Base-by-base conservation (phyloP, 2,113 vertebrate species). In the Camarhynchus parvulus region DNA sequence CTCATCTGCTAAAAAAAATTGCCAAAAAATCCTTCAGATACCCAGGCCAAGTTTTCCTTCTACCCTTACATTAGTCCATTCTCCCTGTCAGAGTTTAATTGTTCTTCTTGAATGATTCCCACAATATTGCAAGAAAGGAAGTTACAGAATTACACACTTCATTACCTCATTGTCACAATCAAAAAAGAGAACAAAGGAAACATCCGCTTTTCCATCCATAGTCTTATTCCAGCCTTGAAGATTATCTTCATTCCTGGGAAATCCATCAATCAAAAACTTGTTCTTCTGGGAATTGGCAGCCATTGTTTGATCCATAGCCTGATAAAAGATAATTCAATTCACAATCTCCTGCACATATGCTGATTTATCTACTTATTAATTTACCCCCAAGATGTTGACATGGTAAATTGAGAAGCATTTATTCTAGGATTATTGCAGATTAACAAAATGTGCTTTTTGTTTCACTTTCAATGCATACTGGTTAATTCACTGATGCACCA, bases 141-240 rank as follows among this genome's bases (percentile, higher is more conserved):
- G 41, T 61, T 64, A 66, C 17, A 96, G 53, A 69, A 58, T 55
- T 85, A 82, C 30, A 92, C 39, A 92, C 59, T 91, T 96, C 87
- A 94, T 98, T 97, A 99, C 99, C 98, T 99, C 98, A 89, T 99
- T 99, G 97, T 98, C 88, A 92, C 99, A 99, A 97, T 99, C 99
- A 92, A 99, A 99, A 97, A 99, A 99, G 42, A 99, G 98, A 96
- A 99, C 99, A 93, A 99, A 99, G 96, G 98, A 99, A 94, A 99
- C 98, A 84, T 99, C 98, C 5, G 99, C 99, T 89, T 99, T 98
- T 88, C 97, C 98, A 52, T 99, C 98, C 99, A 99, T 99, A 67
- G 98, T 98, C 13, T 73, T 98, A 62, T 97, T 98, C 99, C 99
- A 99, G 46, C 99, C 99, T 95, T 99, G 98, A 91, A 99, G 98